These are phyloP conservation scores for Ammodytes dubius DNA, from an alignment of 2,113 vertebrate genomes.

Conservation along the genomic window DNA sequence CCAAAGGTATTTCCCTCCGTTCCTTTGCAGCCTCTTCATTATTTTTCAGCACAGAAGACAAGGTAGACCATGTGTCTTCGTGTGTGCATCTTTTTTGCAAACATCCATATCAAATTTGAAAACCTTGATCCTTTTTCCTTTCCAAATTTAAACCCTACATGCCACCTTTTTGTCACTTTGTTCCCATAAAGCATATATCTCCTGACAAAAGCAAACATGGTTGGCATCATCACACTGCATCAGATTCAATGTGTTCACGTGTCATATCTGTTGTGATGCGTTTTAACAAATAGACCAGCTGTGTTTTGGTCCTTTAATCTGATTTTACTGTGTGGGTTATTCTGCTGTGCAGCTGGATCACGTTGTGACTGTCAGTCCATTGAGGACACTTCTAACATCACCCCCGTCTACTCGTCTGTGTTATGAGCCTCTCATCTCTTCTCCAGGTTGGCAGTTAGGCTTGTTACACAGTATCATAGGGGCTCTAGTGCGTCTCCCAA, in stretches of 20 bases:
- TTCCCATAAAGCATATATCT: neutral
- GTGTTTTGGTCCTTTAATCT: slow-evolving; percentile 45
- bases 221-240: slow-evolving; percentile 27
- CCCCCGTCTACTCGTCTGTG: slow-evolving; percentile 36
- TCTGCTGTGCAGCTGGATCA: slow-evolving; percentile 39
- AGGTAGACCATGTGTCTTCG: neutral
- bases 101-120: neutral
- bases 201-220: slow-evolving; percentile 14
- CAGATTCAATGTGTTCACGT: slow-evolving; percentile 15
- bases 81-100: slow-evolving; percentile 5
- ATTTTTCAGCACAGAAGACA: slow-evolving; percentile 30
- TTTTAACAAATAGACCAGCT: slow-evolving; percentile 35
- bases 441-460: slow-evolving; percentile 65
- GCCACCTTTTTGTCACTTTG: neutral
- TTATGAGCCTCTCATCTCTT: slow-evolving; percentile 55
- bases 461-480: slow-evolving; percentile 60
- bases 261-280: slow-evolving; percentile 1
- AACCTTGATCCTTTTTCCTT: neutral
- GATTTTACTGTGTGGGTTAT: slow-evolving; percentile 48
- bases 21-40: slow-evolving; percentile 14
- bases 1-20: neutral
- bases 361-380: slow-evolving; percentile 25
- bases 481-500: slow-evolving; percentile 49
- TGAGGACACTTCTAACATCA: slow-evolving; percentile 47
- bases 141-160: slow-evolving; percentile 10